Percentiles rank a stretch among this genome's conserved stretches.
Conservation (phyloP, 2,888 invertebrate species). For the Prosopocoilus inquinatus region DNA sequence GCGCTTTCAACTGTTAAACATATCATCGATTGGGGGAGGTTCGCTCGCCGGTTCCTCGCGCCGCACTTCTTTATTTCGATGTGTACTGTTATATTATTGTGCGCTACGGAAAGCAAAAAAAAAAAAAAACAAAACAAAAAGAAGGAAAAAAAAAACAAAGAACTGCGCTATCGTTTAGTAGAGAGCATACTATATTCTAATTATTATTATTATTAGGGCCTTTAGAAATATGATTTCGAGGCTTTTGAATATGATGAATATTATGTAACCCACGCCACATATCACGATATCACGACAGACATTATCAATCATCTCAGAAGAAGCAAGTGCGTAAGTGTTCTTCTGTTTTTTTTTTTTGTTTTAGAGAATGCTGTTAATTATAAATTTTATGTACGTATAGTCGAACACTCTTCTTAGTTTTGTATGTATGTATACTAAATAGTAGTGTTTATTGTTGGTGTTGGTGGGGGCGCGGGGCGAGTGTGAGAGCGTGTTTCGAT, state of each 20-base stretch:
- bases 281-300: constrained; percentile 19
- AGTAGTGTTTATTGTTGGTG: background rate
- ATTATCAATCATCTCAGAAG: too few relatives aligned
- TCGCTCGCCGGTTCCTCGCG: too few relatives aligned
- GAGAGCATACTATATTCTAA: constrained; percentile 13
- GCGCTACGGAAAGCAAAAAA: too few relatives aligned
- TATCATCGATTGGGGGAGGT: too few relatives aligned
- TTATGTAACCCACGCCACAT: constrained; percentile 27
- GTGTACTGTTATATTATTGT: constrained; percentile 18
- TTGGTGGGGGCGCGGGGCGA: background rate
- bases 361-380: too few relatives aligned
- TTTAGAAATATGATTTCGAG: constrained; percentile 26
- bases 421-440: too few relatives aligned
- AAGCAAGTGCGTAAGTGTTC: background rate
- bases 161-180: constrained; percentile 27
- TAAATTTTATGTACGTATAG: too few relatives aligned
- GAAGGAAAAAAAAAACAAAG: constrained; percentile 16
- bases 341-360: background rate
- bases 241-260: too few relatives aligned
- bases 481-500: too few relatives aligned
- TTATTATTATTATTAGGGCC: constrained; percentile 17
- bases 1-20: too few relatives aligned
- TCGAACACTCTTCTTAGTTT: background rate
- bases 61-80: background rate
- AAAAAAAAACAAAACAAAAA: too few relatives aligned